Conservation (phyloP, 1,140 invertebrate genomes). For the Halictus rubicundus region DNA sequence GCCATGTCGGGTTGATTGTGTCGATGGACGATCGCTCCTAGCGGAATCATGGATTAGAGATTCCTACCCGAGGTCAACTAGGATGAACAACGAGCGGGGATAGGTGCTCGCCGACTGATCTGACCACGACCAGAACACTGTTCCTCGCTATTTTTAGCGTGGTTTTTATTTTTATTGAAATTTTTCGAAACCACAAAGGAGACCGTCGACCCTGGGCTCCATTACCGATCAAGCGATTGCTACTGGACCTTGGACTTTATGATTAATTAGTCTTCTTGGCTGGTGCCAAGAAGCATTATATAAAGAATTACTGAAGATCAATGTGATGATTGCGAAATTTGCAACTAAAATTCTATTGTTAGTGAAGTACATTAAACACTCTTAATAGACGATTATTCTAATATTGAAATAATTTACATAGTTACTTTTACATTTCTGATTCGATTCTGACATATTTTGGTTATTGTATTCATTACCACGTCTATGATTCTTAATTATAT, state of each 20-base stretch:
- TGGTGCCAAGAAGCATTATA: neutral
- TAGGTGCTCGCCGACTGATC: constrained; percentile 18
- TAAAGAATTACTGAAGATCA: neutral
- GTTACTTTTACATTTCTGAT: no score
- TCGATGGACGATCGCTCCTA: constrained; percentile 50
- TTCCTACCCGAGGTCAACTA: constrained; percentile 68
- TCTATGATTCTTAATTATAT: no score
- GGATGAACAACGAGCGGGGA: constrained; percentile 40
- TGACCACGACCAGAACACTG: neutral
- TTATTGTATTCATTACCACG: no score
- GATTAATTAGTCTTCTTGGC: neutral
- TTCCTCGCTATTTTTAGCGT: constrained; percentile 17
- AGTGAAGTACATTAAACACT: no score
- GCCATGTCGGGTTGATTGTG: constrained; percentile 36
- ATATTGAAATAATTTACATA: no score
- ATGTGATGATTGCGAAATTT: neutral
- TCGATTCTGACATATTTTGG: no score
- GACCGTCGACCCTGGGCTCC: neutral
- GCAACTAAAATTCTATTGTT: no score
- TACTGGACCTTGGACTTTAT: neutral
- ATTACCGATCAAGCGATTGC: neutral
- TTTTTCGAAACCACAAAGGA: neutral
- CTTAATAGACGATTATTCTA: no score
- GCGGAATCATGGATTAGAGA: constrained; percentile 80
- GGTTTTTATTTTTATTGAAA: constrained; percentile 28